Conservation (phyloP, 2,888 invertebrate species). For the Dexiosoma caninum region DNA sequence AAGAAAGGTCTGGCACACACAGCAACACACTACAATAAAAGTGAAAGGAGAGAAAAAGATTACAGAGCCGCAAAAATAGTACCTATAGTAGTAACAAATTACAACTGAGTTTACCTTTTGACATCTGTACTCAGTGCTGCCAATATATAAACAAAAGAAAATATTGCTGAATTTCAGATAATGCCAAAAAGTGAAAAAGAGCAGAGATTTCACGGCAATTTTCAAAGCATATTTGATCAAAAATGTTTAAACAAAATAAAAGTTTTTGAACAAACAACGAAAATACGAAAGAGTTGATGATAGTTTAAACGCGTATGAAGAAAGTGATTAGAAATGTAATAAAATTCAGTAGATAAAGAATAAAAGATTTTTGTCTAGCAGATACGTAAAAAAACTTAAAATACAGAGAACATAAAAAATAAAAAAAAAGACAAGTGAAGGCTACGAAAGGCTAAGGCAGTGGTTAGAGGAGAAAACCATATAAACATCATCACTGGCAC, state of each 20-base stretch:
- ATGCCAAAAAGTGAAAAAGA: slow-evolving; percentile 61
- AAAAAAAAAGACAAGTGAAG: slow-evolving; percentile 57
- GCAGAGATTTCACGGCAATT: slow-evolving; percentile 56
- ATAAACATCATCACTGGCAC: slow-evolving; percentile 37
- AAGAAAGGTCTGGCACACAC: slow-evolving; percentile 26
- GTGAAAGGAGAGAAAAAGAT: slow-evolving; percentile 26
- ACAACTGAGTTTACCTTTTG: slow-evolving; percentile 29
- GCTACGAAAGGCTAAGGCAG: slow-evolving; percentile 57
- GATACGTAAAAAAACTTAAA: slow-evolving; percentile 55
- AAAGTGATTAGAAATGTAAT: background rate
- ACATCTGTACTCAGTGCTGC: slow-evolving; percentile 52
- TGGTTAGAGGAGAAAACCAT: slow-evolving; percentile 57
- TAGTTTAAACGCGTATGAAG: background rate
- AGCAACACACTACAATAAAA: background rate
- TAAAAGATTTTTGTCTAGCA: slow-evolving; percentile 44
- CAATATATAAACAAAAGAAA: slow-evolving; percentile 60
- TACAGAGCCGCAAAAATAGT: slow-evolving; percentile 7
- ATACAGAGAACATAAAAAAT: slow-evolving; percentile 51
- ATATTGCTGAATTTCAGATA: slow-evolving; percentile 61
- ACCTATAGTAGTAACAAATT: background rate
- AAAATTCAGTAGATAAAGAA: slow-evolving; percentile 2
- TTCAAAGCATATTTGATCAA: slow-evolving; percentile 27
- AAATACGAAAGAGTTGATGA: background rate
- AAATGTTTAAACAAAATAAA: slow-evolving; percentile 43
- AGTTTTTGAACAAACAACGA: background rate